A percentile compares a stretch with the other conserved stretches of the same genome.
Evolutionary conservation across 2,113 vertebrate species (phyloP).

Genomic region (Peromyscus maniculatus): DNA sequence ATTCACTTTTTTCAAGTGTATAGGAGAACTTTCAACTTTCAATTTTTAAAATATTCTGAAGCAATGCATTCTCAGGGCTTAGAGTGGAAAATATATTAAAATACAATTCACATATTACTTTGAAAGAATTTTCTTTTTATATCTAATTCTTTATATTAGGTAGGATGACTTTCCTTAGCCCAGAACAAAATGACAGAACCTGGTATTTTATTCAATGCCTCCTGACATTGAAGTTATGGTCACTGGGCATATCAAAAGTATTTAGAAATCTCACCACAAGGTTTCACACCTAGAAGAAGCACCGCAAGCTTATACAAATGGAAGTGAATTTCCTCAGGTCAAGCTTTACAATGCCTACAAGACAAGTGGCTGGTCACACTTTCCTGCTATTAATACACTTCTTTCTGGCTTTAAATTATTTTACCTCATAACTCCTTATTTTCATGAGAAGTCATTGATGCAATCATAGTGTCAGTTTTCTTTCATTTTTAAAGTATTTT

Average conservation of each 20-base stretch:
- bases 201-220: background rate
- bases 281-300: background rate
- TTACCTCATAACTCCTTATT: constrained; percentile 23
- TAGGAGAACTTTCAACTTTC: background rate
- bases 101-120: background rate
- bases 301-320: background rate
- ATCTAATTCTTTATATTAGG: background rate
- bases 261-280: background rate
- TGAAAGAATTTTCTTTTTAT: background rate
- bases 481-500: background rate
- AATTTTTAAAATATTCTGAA: background rate
- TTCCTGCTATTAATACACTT: background rate
- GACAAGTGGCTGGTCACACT: background rate
- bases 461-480: background rate
- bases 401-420: constrained; percentile 37
- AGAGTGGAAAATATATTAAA: background rate
- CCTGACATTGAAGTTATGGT: background rate
- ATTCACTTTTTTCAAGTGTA: background rate
- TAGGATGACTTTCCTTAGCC: background rate
- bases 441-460: background rate
- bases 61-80: background rate
- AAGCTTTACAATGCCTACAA: background rate
- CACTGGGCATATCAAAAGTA: background rate
- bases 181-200: background rate
- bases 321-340: background rate